Percentiles rank a stretch among this genome's conserved stretches.
phyloP scores from a whole-genome alignment of 2,113 vertebrate species.

The Nycticryphes semicollaris region DNA sequence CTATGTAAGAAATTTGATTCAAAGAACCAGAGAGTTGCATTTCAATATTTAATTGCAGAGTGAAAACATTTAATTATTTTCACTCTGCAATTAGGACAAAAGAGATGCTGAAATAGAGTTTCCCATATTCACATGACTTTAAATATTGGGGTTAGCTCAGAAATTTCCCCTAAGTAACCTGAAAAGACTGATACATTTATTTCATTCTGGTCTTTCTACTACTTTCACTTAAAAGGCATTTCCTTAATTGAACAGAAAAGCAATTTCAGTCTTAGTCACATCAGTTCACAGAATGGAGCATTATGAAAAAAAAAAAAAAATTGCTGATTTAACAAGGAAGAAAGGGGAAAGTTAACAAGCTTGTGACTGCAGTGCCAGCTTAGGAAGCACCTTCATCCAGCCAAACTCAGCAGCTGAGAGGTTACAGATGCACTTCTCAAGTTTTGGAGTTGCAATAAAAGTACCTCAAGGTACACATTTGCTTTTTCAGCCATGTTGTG shows the following conservation, averaged over 20 bases:
- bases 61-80: slow-evolving; percentile 26
- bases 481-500: neutral
- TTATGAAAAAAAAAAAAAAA: neutral
- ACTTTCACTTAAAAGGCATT: neutral
- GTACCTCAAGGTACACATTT: accelerated
- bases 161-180: neutral
- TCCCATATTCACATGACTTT: neutral
- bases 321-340: neutral
- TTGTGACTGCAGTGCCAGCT: neutral
- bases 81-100: neutral
- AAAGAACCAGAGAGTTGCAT: neutral
- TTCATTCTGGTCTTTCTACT: neutral
- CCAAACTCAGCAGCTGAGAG: neutral
- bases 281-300: neutral
- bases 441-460: neutral
- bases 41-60: slow-evolving; percentile 23
- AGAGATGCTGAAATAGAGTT: neutral
- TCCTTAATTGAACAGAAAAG: slow-evolving; percentile 27
- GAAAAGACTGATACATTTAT: neutral
- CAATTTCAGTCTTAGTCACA: neutral
- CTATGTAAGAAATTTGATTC: neutral
- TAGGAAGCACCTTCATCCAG: neutral
- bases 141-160: neutral
- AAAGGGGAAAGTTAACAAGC: neutral
- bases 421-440: neutral